Conservation (phyloP, 2,113 vertebrate genomes). For the Sphaerodactylus townsendi region DNA sequence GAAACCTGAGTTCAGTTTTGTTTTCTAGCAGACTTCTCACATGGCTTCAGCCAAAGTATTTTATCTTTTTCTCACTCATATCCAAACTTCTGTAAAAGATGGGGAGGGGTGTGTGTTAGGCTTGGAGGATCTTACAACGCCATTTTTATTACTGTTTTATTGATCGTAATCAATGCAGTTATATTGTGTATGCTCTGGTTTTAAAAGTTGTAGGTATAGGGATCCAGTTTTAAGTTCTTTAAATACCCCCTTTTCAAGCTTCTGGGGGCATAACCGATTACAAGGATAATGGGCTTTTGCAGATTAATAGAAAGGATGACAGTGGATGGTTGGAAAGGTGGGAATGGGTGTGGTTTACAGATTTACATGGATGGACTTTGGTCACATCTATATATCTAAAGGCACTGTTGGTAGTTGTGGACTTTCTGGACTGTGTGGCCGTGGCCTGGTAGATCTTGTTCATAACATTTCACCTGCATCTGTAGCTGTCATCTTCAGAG, state of each 20-base stretch:
- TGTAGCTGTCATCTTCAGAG: too few species aligned
- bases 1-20: neutral
- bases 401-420: neutral
- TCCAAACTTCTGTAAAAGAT: neutral
- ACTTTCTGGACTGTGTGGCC: too few species aligned
- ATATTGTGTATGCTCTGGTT: neutral
- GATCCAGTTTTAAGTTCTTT: neutral
- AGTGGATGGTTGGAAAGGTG: too few species aligned
- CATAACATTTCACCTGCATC: too few species aligned
- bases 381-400: neutral
- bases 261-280: slow-evolving; percentile 47
- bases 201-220: neutral
- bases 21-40: neutral
- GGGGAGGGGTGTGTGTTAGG: neutral
- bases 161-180: neutral
- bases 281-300: neutral
- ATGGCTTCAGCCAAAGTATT: neutral
- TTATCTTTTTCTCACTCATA: neutral
- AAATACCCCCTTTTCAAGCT: slow-evolving; percentile 29
- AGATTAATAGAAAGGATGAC: neutral
- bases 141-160: neutral
- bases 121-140: neutral
- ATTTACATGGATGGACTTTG: neutral
- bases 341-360: neutral
- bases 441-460: too few species aligned